These are phyloP conservation scores for Synergus laeviventris DNA, from an alignment of 2,888 invertebrate species.

Conservation along the genomic window DNA sequence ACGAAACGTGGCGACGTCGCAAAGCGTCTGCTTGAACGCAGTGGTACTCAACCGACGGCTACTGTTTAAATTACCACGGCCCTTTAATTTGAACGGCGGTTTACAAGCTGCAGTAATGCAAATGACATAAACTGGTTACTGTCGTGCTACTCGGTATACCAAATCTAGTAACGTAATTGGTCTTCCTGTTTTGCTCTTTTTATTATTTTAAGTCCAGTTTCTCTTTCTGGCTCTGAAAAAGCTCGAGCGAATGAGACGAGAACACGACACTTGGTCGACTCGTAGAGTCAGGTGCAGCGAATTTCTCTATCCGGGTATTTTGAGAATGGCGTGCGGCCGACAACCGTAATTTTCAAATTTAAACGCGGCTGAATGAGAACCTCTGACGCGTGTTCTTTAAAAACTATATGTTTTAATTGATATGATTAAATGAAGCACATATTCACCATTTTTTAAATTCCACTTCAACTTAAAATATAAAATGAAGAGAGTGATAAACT, in stretches of 20 bases:
- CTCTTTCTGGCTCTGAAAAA: conserved; percentile 14
- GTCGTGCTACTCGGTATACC: conserved; percentile 40
- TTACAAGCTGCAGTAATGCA: conserved; percentile 26
- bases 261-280: conserved; percentile 10
- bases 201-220: conserved; percentile 8
- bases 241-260: neutral
- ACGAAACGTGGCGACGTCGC: conserved; percentile 70
- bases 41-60: conserved; percentile 64
- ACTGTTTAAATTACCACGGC: conserved; percentile 1
- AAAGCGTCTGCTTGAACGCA: conserved; percentile 69
- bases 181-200: neutral
- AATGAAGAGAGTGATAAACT: neutral
- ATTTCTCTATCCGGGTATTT: conserved; percentile 20
- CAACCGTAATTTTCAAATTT: conserved; percentile 3
- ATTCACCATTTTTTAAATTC: too few relatives aligned
- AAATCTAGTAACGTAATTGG: neutral
- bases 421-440: too few relatives aligned
- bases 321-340: conserved; percentile 6
- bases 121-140: conserved; percentile 15
- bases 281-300: conserved; percentile 11
- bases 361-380: neutral
- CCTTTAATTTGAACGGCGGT: conserved; percentile 27
- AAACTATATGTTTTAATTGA: too few relatives aligned
- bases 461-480: too few relatives aligned
- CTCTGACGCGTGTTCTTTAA: too few relatives aligned